Base-by-base conservation (phyloP, 1,140 invertebrate genomes). In the Megathymus violae region DNA sequence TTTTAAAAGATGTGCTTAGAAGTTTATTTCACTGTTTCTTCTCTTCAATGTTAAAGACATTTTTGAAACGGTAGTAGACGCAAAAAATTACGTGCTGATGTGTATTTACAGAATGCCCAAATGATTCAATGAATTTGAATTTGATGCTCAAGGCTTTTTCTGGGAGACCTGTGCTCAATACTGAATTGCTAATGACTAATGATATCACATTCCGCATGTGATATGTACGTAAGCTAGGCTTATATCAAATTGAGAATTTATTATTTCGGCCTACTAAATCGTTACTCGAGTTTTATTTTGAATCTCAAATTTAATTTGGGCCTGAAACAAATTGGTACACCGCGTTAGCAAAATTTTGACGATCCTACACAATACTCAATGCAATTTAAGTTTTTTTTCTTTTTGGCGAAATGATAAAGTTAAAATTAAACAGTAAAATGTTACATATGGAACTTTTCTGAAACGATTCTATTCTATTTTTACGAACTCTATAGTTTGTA, bases 281-380 rank as follows among this genome's bases (percentile, higher is more conserved):
- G 47, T 50, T 31, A 1, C 27, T 34, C 15, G 10, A 9, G 15
- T 50, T 50, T 50, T 50, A 50, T 50, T 50, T 10, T 36, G 47
- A 34, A 36, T 36, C 27, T 50, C 47, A 50, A 50, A 50, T 50
- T 50, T 50, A 50, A 50, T 50, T 50, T 15, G 16, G 15, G 47
- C 14, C 25, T 36, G 27, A 27, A 27, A 48, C 46, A 48, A 48
- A 48, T 27, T 47, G 44, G 43, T 46, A 25, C 3, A 48, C 46
- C 46, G 22, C 46, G 31, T 19, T 47, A 11, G 22, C 46, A 31
- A 48, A 48, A 48, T 48, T 31, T 48, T 48, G 46, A 48, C 16
- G 25, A 48, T 48, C 25, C 22, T 27, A 7, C 27, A 7, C 3
- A 31, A 31, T 31, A n/a, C n/a, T n/a, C n/a, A n/a, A 31, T 31